phyloP scores from a whole-genome alignment of 2,113 vertebrate species.

The Seriola dumerili region DNA sequence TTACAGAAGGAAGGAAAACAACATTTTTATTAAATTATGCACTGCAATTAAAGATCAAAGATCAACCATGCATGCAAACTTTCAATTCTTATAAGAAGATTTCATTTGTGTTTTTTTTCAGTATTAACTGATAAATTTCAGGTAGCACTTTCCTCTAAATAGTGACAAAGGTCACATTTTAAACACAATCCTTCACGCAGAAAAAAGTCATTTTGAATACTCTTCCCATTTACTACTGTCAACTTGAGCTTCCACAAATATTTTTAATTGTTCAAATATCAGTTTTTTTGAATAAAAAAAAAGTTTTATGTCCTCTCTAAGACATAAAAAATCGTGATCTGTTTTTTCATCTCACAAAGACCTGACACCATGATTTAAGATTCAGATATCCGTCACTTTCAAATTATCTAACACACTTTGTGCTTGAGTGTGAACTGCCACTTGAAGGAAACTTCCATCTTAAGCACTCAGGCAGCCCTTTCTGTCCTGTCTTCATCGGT shows the following conservation, averaged over 20 bases:
- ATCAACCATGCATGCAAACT: no score
- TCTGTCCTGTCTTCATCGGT: slow-evolving; percentile 41
- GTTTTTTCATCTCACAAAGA: slow-evolving; percentile 19
- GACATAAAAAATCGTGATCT: neutral
- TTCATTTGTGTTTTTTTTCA: neutral
- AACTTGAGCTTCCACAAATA: neutral
- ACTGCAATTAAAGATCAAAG: neutral
- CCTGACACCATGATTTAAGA: neutral
- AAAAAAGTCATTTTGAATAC: neutral
- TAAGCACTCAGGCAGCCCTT: slow-evolving; percentile 40
- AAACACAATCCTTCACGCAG: neutral
- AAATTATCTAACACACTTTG: slow-evolving; percentile 53
- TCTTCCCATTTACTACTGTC: neutral
- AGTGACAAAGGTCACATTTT: neutral
- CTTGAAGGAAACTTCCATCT: slow-evolving; percentile 63
- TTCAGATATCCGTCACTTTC: slow-evolving; percentile 28
- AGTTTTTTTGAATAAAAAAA: neutral
- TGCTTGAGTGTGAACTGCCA: slow-evolving; percentile 56
- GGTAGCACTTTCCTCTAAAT: neutral
- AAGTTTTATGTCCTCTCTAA: neutral
- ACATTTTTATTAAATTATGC: neutral
- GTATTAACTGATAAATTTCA: neutral
- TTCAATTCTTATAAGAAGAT: neutral
- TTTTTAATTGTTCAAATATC: neutral
- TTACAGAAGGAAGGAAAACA: neutral